Base-by-base conservation (phyloP, 2,113 vertebrate genomes). In the Echinops telfairi region DNA sequence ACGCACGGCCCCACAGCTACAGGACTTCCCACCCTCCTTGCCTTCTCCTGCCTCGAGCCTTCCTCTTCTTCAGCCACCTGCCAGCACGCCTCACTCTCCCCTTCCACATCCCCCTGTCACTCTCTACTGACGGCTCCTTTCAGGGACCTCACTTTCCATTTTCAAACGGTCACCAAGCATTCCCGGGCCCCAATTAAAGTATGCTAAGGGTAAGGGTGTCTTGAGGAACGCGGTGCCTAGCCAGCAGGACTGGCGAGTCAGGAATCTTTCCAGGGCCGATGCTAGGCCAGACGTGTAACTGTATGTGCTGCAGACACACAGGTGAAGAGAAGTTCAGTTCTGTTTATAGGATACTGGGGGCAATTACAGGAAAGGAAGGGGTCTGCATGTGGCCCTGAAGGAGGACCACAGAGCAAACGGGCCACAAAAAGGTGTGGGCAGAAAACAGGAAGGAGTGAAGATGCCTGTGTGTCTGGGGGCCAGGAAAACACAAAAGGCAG, bases 131-230 rank as follows among this genome's bases (percentile, higher is more conserved):
- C 0, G 20, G 84, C n/a, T 91, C 62, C 66, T 83, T 75, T 82
- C 78, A 73, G 10, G 38, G 23, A n/a, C 2, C 53, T 62, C 64
- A 70, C 31, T 82, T 40, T 70, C 43, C 40, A 31, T 31, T 82
- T 85, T 90, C 62, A 83, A 90, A 71, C 40, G 77, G 68, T 89
- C 75, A 90, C 12, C 64, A 86, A 66, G 73, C 36, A 60, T 62
- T 64, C 62, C 0, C 60, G 75, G 71, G 12, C 20, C 66, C 43
- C 85, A 66, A 57, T 27, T 86, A 43, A 73, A 84, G 15, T 87
- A 83, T 27, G 47, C 47, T 53, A 57, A 89, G 85, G 89, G 43
- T 22, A 77, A 93, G 75, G 19, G 81, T 66, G 27, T 27, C 66
- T 62, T 15, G 47, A 10, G 10, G 40, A 29, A 14, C 27, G 80